A percentile compares a stretch with the other conserved stretches of the same genome.
phyloP scores from a whole-genome alignment of 2,113 vertebrate species.

The Thunnus maccoyii region DNA sequence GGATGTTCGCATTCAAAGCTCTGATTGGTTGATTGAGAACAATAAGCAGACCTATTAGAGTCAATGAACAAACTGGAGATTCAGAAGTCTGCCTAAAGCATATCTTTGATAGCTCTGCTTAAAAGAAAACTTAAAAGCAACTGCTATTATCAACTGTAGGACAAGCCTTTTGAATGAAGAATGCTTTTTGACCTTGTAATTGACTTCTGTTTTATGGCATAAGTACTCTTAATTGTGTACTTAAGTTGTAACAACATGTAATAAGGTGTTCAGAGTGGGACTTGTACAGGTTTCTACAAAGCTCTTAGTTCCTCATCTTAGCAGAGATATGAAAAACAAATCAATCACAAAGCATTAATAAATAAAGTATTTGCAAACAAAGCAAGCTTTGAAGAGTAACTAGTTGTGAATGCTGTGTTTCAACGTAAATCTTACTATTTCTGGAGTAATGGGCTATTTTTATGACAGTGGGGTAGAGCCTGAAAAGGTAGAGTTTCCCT shows the following conservation, averaged over 20 bases:
- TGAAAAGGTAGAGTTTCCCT: constrained; percentile 12
- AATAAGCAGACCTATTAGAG: no score
- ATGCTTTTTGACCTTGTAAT: no score
- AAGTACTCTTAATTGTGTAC: neutral
- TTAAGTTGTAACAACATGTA: neutral
- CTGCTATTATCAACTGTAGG: no score
- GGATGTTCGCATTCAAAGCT: no score
- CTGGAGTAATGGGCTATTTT: neutral
- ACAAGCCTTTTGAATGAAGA: no score
- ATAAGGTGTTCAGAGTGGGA: neutral
- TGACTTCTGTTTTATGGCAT: neutral
- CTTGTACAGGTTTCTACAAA: neutral
- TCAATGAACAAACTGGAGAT: no score
- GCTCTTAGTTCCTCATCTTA: neutral
- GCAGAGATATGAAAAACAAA: neutral
- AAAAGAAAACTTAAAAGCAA: no score
- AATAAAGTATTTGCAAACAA: neutral
- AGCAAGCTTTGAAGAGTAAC: constrained; percentile 2
- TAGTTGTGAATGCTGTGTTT: neutral
- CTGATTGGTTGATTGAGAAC: no score
- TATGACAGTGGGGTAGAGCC: neutral
- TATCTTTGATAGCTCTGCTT: no score
- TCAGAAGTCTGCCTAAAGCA: no score
- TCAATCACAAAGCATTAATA: neutral
- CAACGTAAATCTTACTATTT: neutral